Base-by-base conservation (phyloP, 1,140 invertebrate species). In the Drosophila aff. region DNA sequence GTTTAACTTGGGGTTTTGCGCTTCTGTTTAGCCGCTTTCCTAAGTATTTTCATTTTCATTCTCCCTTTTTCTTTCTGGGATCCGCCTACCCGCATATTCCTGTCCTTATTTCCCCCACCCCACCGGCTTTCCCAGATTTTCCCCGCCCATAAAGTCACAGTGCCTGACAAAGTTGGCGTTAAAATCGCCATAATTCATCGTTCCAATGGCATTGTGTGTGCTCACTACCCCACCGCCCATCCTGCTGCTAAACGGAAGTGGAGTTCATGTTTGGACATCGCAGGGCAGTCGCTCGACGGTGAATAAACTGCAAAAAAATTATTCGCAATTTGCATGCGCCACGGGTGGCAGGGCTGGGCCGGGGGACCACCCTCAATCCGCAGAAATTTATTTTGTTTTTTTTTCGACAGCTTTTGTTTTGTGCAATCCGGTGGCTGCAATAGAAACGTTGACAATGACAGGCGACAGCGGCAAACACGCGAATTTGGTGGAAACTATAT, bases 181-280 rank as follows among this genome's bases (percentile, higher is more conserved):
- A 89, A 89, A 89, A 89, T 89, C 67, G 74, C 81, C 81, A 89
- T 89, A 89, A 90, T 89, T 89, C 84, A 89, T 89, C 78, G 77
- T 81, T 89, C 76, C 78, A 89, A 75, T 84, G 81, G 77, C 69
- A 52, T 58, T 72, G 67, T 69, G 73, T 61, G 52, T 71, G 43
- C 23, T 23, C 11, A 40, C 3, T 8, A 10, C 13, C 4, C 33
- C 13, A 11, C 10, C 21, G 8, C 26, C 16, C 41, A 33, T 21
- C 11, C 31, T 16, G 7, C 58, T 60, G 52, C 71, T 67, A 78
- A 52, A 50, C 77, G 81, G 81, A 87, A 80, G 77, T 78, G 59
- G 76, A 89, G 83, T 81, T 89, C 84, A 89, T 89, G 84, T 64
- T 79, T 76, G 83, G 83, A 80, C 83, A 69, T 79, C 59, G 69